Evolutionary conservation across 2,888 invertebrate species (phyloP).

Genomic region (Geotrupes spiniger): DNA sequence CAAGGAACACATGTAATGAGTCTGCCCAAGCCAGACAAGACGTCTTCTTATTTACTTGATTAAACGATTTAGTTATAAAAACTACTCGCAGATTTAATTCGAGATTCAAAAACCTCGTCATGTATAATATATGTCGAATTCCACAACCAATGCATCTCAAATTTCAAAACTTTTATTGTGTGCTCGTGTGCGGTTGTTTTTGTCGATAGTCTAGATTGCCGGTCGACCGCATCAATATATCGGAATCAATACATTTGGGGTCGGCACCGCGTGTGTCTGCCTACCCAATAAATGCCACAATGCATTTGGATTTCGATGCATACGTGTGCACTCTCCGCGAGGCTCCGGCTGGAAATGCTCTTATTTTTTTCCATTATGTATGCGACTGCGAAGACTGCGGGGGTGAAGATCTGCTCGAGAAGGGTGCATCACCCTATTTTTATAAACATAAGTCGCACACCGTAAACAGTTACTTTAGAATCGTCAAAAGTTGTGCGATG

Average conservation of each 20-base stretch:
- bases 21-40: too few relatives aligned
- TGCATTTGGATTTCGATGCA: constrained; percentile 28
- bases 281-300: constrained; percentile 35
- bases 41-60: too few relatives aligned
- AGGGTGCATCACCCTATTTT: constrained; percentile 2
- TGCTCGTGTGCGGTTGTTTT: constrained; percentile 17
- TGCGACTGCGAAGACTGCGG: constrained; percentile 1
- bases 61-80: too few relatives aligned
- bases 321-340: constrained; percentile 13
- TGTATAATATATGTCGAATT: too few relatives aligned
- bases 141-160: too few relatives aligned
- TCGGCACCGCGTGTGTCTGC: constrained; percentile 32
- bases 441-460: constrained; percentile 5
- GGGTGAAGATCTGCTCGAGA: neutral
- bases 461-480: constrained; percentile 5
- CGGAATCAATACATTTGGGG: constrained; percentile 31
- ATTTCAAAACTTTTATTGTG: neutral
- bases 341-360: constrained; percentile 14
- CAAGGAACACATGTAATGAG: too few relatives aligned
- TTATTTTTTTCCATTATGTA: constrained; percentile 14
- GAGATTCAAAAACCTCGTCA: too few relatives aligned
- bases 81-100: too few relatives aligned
- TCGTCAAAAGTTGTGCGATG: neutral
- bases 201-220: constrained; percentile 22
- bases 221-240: constrained; percentile 29